Base-by-base conservation (phyloP, 2,888 invertebrate genomes). In the Dynastes tityus region DNA sequence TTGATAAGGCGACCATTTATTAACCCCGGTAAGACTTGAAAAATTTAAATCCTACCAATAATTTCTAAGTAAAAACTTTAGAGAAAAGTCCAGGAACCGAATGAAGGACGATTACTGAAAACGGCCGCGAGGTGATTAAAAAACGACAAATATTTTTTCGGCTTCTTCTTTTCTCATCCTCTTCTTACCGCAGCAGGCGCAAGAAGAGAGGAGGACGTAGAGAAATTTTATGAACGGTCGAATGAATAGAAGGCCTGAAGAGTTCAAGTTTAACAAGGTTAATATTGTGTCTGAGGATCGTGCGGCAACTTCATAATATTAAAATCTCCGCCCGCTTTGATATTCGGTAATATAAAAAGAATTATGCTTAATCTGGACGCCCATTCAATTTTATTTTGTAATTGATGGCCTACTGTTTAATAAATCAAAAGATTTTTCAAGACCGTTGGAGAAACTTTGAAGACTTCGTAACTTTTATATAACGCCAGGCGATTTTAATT, bases 1-100 rank as follows among this genome's bases (percentile, higher is more conserved):
- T 70, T 55, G 70, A 70, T 70, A 70, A 70, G 70, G n/a, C 70
- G 70, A 32, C 51, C 70, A 70, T 70, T 70, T 70, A 70, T 70
- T 70, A 70, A 29, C 70, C 16, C 29, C 51, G 53, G 70, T 70
- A 70, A 29, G 70, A 53, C 70, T 70, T 70, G 70, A 70, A 70
- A 70, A 70, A 70, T 70, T 70, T 53, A 70, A 70, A 70, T 70
- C 70, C 70, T 53, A 70, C 70, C 70, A 70, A 55, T 53, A 70
- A 70, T 70, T 70, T 70, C 70, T 70, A 70, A 70, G 70, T 70
- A 70, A 70, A 70, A 70, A 70, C 53, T 70, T 70, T 70, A 53
- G 22, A 29, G 22, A 53, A 53, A 70, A 51, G 70, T 53, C 53
- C 53, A 53, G 53, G 32, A 70, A 70, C 70, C 70, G 70, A 70